Evolutionary conservation across 2,888 invertebrate species (phyloP).

Genomic region (Stenolophus ochropezus): DNA sequence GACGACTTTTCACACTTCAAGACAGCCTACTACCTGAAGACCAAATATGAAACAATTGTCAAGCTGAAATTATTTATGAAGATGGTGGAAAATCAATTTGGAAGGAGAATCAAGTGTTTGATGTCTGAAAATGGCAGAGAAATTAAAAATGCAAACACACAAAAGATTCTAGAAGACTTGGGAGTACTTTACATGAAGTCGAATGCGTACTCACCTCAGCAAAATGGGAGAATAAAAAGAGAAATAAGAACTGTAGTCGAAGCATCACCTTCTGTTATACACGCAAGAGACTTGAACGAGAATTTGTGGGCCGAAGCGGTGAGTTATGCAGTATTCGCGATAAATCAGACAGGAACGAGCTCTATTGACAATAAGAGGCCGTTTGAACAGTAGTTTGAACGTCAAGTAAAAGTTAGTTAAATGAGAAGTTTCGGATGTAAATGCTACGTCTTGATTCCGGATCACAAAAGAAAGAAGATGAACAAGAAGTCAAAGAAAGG

Average conservation of each 20-base stretch:
- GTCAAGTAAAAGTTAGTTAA: conserved; percentile 55
- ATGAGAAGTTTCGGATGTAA: conserved; percentile 63
- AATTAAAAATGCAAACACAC: conserved; percentile 65
- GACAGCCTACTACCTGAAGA: conserved; percentile 46
- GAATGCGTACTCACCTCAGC: background rate
- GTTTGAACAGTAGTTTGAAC: conserved; percentile 58
- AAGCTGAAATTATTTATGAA: conserved; percentile 63
- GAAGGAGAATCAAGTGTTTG: conserved; percentile 62
- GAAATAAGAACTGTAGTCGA: conserved; percentile 61
- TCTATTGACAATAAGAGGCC: conserved; percentile 61
- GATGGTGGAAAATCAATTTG: conserved; percentile 65
- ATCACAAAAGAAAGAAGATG: conserved; percentile 62
- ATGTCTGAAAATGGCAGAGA: conserved; percentile 66
- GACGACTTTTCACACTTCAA: conserved; percentile 46
- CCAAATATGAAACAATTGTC: conserved; percentile 44
- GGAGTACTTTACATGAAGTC: conserved; percentile 64
- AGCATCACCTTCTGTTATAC: conserved; percentile 64
- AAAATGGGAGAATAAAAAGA: background rate
- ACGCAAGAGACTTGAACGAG: conserved; percentile 62
- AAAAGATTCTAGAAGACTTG: conserved; percentile 63
- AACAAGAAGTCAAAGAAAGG: conserved; percentile 63
- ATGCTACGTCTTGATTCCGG: conserved; percentile 62
- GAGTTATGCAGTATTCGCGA: conserved; percentile 64
- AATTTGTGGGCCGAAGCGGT: conserved; percentile 65
- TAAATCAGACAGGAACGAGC: conserved; percentile 65